A percentile compares a stretch with the other conserved stretches of the same genome.
phyloP scores from a whole-genome alignment of 2,888 invertebrate genomes.

The Ornithoptera alexandrae region DNA sequence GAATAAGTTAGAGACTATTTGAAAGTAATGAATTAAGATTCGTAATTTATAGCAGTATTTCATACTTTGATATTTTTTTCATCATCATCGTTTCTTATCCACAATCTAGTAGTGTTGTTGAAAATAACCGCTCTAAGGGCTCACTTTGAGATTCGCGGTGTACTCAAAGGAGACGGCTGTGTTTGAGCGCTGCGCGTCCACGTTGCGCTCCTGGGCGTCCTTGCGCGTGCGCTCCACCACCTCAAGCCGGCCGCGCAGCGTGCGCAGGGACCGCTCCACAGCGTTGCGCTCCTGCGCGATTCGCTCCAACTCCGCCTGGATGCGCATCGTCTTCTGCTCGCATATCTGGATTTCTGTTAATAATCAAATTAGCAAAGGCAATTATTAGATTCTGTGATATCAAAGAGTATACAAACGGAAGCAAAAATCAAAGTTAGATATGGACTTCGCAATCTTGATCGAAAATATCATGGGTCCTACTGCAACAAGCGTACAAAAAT shows the following conservation, averaged over 20 bases:
- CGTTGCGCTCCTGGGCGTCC: constrained; percentile 79
- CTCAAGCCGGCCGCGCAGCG: constrained; percentile 81
- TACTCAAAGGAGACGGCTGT: constrained; percentile 80
- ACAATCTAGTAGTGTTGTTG: too few relatives aligned
- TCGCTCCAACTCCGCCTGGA: constrained; percentile 82
- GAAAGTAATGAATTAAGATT: too few relatives aligned
- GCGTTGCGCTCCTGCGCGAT: constrained; percentile 77
- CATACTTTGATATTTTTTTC: too few relatives aligned
- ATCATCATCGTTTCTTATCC: too few relatives aligned
- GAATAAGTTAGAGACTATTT: too few relatives aligned
- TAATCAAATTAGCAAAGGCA: background rate
- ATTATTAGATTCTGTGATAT: too few relatives aligned
- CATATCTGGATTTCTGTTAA: constrained; percentile 79
- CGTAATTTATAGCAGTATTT: too few relatives aligned
- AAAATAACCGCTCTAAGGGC: background rate
- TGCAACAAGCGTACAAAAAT: too few relatives aligned
- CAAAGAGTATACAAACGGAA: too few relatives aligned
- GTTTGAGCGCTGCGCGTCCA: constrained; percentile 76
- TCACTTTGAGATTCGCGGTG: constrained; percentile 75
- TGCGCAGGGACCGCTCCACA: constrained; percentile 80
- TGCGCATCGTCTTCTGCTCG: constrained; percentile 86
- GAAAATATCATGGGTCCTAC: too few relatives aligned
- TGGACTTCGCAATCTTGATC: too few relatives aligned
- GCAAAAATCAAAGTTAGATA: too few relatives aligned
- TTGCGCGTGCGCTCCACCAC: constrained; percentile 81